A percentile compares a stretch with the other conserved stretches of the same genome.
Conservation (phyloP, 2,888 invertebrate species). For the Anagyrus pseudococci region DNA sequence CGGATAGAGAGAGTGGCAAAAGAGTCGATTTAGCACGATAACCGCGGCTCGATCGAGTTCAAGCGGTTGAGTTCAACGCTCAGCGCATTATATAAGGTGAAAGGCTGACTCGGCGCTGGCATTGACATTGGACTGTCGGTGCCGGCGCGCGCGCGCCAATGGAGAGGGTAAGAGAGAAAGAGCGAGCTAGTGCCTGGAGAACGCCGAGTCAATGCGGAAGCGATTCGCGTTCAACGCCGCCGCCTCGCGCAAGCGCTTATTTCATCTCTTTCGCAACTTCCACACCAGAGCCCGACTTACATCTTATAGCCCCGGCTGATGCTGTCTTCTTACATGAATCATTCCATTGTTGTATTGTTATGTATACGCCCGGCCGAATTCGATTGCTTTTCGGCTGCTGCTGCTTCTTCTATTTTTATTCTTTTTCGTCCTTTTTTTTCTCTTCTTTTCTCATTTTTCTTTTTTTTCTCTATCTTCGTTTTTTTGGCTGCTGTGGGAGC, state of each 20-base stretch:
- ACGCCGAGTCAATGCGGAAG: conserved; percentile 32
- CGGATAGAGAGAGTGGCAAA: neutral
- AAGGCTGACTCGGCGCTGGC: conserved; percentile 57
- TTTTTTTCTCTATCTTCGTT: neutral
- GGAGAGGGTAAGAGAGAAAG: neutral
- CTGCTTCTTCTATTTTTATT: too few species aligned
- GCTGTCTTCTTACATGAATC: too few species aligned
- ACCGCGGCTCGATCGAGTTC: conserved; percentile 23
- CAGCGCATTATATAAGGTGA: conserved; percentile 60
- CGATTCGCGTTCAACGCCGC: conserved; percentile 4
- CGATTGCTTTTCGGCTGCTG: too few species aligned
- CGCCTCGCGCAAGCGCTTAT: conserved; percentile 52
- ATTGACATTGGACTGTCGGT: conserved; percentile 59
- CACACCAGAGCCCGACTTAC: too few species aligned
- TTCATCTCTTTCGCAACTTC: conserved; percentile 59
- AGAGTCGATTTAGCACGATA: conserved; percentile 11
- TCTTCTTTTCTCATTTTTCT: neutral
- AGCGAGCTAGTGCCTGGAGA: neutral
- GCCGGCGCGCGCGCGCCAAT: conserved; percentile 1
- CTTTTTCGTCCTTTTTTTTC: neutral
- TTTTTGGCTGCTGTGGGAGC: neutral
- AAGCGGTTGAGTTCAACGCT: conserved; percentile 42
- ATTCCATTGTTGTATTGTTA: too few species aligned
- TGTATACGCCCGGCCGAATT: too few species aligned
- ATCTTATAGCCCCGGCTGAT: conserved; percentile 32